Percentiles rank a stretch among this genome's conserved stretches.
Conservation (phyloP, 2,113 vertebrate species). For the Hiodon tergisus region DNA sequence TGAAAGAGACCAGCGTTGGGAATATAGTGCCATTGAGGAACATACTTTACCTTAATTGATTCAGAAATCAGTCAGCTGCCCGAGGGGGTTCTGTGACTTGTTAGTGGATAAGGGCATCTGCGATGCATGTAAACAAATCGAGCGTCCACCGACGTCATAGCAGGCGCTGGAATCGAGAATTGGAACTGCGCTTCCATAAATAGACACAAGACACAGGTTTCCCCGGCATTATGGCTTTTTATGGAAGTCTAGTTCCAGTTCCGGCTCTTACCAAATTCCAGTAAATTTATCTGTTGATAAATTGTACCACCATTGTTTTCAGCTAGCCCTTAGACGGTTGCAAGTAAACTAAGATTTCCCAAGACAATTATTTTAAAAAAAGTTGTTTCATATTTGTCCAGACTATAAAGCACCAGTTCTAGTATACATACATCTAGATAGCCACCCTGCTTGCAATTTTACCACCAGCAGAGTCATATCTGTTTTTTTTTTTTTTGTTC, state of each 20-base stretch:
- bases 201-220: slow-evolving; percentile 8
- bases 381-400: slow-evolving; percentile 6
- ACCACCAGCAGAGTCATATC: slow-evolving; percentile 24
- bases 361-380: slow-evolving; percentile 15
- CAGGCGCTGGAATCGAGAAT: background rate
- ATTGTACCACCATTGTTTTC: background rate
- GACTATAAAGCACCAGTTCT: slow-evolving; percentile 7
- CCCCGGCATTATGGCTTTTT: slow-evolving; percentile 17
- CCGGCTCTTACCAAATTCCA: slow-evolving; percentile 6
- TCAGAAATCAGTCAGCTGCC: too few species aligned
- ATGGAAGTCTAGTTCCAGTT: slow-evolving; percentile 4
- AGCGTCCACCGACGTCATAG: background rate
- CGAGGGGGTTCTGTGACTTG: background rate
- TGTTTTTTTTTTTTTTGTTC: slow-evolving; percentile 33
- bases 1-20: too few species aligned
- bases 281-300: slow-evolving; percentile 15
- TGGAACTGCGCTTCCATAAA: slow-evolving; percentile 17
- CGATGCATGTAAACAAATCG: background rate
- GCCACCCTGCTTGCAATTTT: slow-evolving; percentile 24
- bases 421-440: slow-evolving; percentile 24
- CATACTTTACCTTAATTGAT: too few species aligned
- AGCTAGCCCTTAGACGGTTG: background rate
- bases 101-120: slow-evolving; percentile 3
- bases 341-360: slow-evolving; percentile 6
- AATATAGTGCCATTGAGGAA: too few species aligned